Conservation (phyloP, 2,113 vertebrate genomes). For the Dipodomys merriami region DNA sequence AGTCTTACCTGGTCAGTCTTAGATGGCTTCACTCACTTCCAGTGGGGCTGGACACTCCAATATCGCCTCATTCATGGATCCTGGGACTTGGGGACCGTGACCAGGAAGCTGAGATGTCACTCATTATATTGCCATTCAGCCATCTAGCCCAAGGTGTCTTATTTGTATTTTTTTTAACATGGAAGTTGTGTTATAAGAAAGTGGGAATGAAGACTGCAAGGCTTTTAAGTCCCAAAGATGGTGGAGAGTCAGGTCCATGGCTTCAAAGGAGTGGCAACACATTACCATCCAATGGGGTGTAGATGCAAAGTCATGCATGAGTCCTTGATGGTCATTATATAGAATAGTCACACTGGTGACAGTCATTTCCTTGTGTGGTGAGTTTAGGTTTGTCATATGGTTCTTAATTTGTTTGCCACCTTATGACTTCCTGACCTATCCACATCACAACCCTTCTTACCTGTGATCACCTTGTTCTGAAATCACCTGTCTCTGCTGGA, state of each 20-base stretch:
- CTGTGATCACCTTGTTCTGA: background rate
- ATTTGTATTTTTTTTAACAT: background rate
- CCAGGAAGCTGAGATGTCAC: background rate
- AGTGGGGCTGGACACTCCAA: background rate
- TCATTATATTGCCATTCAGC: background rate
- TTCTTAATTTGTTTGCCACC: background rate
- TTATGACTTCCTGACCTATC: background rate
- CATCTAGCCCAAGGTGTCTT: background rate
- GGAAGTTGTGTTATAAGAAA: background rate
- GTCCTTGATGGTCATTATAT: background rate
- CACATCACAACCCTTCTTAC: background rate
- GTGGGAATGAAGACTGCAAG: background rate
- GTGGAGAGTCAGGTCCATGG: background rate
- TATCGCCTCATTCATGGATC: background rate
- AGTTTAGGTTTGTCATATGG: background rate
- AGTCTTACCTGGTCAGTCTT: background rate
- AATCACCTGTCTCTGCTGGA: background rate
- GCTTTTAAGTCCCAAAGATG: background rate
- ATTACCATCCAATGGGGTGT: background rate
- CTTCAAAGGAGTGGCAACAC: background rate
- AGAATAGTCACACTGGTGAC: background rate
- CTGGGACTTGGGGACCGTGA: background rate
- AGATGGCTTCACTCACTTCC: background rate
- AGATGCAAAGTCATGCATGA: background rate
- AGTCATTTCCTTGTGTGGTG: background rate